Percentiles rank a stretch among this genome's conserved stretches.
Evolutionary conservation across 2,113 vertebrate genomes (phyloP).

Genomic region (Ciconia maguari): DNA sequence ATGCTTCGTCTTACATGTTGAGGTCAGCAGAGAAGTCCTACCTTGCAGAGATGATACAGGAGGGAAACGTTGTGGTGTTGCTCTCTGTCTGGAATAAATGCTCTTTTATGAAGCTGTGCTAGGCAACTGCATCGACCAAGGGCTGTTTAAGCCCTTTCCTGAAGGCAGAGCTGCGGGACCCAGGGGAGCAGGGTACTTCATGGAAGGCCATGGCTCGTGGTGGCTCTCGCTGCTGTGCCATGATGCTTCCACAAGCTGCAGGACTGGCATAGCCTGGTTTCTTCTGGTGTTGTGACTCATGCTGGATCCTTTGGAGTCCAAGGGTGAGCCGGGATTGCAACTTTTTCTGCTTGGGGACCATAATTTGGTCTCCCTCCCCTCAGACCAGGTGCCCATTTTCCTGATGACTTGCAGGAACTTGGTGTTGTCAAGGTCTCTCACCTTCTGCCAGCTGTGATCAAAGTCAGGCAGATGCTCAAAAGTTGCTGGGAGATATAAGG

Average conservation of each 20-base stretch:
- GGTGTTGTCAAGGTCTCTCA: not conserved
- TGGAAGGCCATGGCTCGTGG: accelerated
- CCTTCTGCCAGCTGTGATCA: slow-evolving; percentile 16
- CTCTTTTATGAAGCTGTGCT: not conserved
- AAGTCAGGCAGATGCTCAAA: slow-evolving; percentile 3
- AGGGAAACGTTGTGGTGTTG: not conserved
- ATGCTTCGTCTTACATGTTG: accelerated
- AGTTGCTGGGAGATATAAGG: not conserved
- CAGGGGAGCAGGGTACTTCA: accelerated
- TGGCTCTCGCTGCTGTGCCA: accelerated
- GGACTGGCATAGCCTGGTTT: not conserved
- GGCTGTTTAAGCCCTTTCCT: not conserved
- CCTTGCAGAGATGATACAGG: not conserved
- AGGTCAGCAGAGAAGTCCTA: not conserved
- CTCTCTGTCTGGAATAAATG: not conserved
- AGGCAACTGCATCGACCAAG: not conserved
- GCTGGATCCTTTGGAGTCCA: not conserved
- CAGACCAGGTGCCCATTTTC: not conserved
- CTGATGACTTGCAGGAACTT: not conserved
- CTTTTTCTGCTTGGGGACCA: not conserved
- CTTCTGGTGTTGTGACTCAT: not conserved
- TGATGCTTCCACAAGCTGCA: not conserved
- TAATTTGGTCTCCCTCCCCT: not conserved
- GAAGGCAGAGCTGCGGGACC: not conserved
- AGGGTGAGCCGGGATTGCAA: not conserved